Evolutionary conservation across 2,888 invertebrate genomes (phyloP), one percentile per base, ranked within the genome.

Genomic region (Zygogramma bicolorata): DNA sequence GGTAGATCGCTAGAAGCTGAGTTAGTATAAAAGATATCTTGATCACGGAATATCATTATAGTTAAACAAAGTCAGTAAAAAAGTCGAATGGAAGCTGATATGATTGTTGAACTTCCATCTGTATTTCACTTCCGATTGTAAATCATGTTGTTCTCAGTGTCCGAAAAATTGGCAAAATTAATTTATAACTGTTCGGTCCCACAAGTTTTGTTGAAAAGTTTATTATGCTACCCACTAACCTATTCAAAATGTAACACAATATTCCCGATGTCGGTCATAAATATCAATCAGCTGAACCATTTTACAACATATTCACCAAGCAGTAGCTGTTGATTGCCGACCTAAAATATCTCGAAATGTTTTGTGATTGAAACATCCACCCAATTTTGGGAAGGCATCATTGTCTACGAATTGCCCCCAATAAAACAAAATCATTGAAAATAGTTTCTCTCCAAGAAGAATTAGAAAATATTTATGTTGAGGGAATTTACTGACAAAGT

Each of bases 271-370:
- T 13, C 57, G 61, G 53, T 38, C 13, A 49, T 70, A 74, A 71
- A 74, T 40, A 69, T 67, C 61, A 65, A 74, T 67, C 57, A 69
- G 59, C 63, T 74, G 69, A 66, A 71, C 69, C 60, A 62, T 31
- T 75, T 71, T 72, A 75, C 60, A 57, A 38, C 67, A 3, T 20
- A 20, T 46, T 18, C 20, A 3, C 20, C 46, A 20, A 46, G 18
- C 18, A 53, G 53, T 53, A 53, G 53, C 53, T 25, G 18, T 18
- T 42, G 42, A 42, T 18, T 4, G 7, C 18, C 5, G 1, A 6
- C 25, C 22, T 1, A 25, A 25, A 53, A 53, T 25, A 53, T 25
- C 27, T n/a, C 27, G 25, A 27, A 5, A 22, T 5, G 27, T 27
- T 53, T 27, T n/a, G 27, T 1, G 27, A 25, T 2, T 1, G 10